Conservation (phyloP, 2,888 invertebrate genomes). For the Aelia acuminata region DNA sequence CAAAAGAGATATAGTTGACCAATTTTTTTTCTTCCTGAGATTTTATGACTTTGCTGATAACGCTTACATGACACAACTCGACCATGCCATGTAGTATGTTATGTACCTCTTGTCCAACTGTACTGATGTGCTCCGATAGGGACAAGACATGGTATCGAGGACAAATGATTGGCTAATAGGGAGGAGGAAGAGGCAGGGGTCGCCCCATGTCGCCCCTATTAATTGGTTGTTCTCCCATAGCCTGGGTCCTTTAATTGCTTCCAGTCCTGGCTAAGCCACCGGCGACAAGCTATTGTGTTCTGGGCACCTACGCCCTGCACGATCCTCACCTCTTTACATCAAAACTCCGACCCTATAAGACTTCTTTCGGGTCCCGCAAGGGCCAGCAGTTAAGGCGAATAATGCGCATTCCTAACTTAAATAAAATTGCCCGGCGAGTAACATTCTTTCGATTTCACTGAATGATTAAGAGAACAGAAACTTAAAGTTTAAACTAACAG, state of each 20-base stretch:
- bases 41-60: no score
- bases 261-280: background rate
- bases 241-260: conserved; percentile 39
- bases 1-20: no score
- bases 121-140: background rate
- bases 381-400: background rate
- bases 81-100: no score
- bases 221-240: conserved; percentile 57
- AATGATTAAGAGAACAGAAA: no score
- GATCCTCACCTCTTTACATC: conserved; percentile 35
- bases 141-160: conserved; percentile 13
- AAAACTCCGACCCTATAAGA: background rate
- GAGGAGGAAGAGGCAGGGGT: conserved; percentile 22
- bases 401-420: background rate
- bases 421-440: no score
- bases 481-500: no score
- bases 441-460: no score
- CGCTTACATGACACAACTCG: no score
- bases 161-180: conserved; percentile 51
- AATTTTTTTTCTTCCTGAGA: no score
- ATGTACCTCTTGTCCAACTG: no score
- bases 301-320: conserved; percentile 38
- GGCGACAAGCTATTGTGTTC: conserved; percentile 41
- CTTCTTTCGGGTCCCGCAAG: background rate
- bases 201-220: conserved; percentile 44